These are phyloP conservation scores for Theretra japonica DNA, from an alignment of 2,888 invertebrate genomes.

Conservation along the genomic window DNA sequence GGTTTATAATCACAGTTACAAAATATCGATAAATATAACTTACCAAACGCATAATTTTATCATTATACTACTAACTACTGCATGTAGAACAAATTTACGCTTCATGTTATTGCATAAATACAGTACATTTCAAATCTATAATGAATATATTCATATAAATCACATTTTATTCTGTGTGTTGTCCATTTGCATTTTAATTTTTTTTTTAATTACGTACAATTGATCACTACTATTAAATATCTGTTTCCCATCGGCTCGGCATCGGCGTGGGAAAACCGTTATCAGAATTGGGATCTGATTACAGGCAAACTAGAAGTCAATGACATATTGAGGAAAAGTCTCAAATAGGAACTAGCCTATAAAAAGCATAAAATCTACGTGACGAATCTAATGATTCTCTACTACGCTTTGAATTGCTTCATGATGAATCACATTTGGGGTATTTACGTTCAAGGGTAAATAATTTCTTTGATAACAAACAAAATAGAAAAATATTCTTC, in stretches of 20 bases:
- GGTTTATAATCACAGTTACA: too few relatives aligned
- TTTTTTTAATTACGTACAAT: neutral
- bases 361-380: constrained; percentile 67
- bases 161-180: neutral
- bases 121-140: too few relatives aligned
- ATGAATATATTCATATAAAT: too few relatives aligned
- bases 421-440: constrained; percentile 45
- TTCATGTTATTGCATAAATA: too few relatives aligned
- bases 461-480: constrained; percentile 22
- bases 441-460: constrained; percentile 32
- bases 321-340: constrained; percentile 75
- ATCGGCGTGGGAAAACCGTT: constrained; percentile 33
- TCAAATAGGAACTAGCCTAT: constrained; percentile 49
- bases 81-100: too few relatives aligned
- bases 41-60: too few relatives aligned
- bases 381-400: constrained; percentile 61
- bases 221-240: neutral
- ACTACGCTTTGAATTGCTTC: constrained; percentile 50
- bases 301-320: constrained; percentile 59
- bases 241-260: neutral
- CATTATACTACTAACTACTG: too few relatives aligned
- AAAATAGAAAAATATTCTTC: neutral
- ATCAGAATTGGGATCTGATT: constrained; percentile 43
- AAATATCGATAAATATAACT: too few relatives aligned
- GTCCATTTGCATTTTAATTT: neutral